Evolutionary conservation across 2,113 vertebrate genomes (phyloP).

Genomic region (Pyxicephalus adspersus): DNA sequence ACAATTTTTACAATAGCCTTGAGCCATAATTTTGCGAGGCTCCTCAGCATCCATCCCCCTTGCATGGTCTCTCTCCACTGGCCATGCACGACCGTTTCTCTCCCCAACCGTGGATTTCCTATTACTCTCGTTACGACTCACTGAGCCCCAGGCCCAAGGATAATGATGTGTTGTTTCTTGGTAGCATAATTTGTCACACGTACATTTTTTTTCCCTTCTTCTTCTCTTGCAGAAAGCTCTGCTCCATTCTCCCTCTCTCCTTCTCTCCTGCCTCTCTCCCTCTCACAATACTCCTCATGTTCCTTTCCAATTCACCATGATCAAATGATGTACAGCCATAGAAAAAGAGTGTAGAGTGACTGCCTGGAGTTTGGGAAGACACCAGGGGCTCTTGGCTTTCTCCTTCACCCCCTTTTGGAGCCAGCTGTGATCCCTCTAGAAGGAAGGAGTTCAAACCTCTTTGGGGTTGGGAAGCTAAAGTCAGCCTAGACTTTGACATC

Average conservation of each 20-base stretch:
- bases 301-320: conserved; percentile 94
- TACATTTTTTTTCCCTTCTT: conserved; percentile 96
- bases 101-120: conserved; percentile 99
- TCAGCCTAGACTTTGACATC: conserved; percentile 91
- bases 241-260: conserved; percentile 80
- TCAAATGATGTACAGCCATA: conserved; percentile 94
- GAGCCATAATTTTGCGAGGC: conserved; percentile 99
- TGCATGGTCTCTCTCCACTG: conserved; percentile 99
- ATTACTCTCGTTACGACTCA: conserved; percentile 99
- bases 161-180: conserved; percentile 99
- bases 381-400: conserved; percentile 71
- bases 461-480: conserved; percentile 82
- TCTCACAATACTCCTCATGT: conserved; percentile 74
- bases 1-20: conserved; percentile 99
- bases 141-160: conserved; percentile 99
- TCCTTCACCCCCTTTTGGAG: conserved; percentile 63
- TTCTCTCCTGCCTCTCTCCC: conserved; percentile 69
- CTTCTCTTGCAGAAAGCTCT: conserved; percentile 99
- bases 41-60: conserved; percentile 99
- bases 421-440: conserved; percentile 77
- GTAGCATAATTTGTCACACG: conserved; percentile 99
- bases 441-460: conserved; percentile 86
- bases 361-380: conserved; percentile 86
- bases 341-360: conserved; percentile 93
- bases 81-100: conserved; percentile 99